phyloP scores from a whole-genome alignment of 2,797 vertebrate genomes.

The Manis crassicaudata region DNA sequence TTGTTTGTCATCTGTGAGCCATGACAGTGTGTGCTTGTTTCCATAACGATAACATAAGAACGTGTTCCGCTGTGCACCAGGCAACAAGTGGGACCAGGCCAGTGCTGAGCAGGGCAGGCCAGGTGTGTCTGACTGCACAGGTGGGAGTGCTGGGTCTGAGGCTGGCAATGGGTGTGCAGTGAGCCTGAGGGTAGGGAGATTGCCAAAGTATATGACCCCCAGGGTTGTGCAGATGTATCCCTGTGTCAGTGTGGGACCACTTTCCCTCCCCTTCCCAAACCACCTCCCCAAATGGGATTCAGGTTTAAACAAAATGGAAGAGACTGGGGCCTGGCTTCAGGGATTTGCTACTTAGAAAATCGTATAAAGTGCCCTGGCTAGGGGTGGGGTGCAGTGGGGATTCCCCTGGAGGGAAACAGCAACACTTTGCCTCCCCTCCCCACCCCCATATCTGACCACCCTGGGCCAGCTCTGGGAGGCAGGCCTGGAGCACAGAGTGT shows the following conservation, averaged over 20 bases:
- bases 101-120: rapidly evolving
- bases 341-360: slow-evolving; percentile 51
- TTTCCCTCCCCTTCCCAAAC: background rate
- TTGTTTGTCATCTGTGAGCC: too few relatives aligned
- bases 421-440: background rate
- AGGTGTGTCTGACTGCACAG: background rate
- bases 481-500: background rate
- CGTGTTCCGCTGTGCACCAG: background rate
- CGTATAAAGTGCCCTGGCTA: background rate
- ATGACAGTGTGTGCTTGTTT: background rate
- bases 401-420: slow-evolving; percentile 11
- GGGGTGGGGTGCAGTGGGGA: background rate
- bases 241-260: rapidly evolving
- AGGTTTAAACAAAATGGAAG: background rate
- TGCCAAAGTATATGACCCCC: background rate
- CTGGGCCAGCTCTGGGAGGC: background rate
- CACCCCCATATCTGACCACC: too few relatives aligned
- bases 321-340: background rate
- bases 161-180: too few relatives aligned
- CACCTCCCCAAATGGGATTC: background rate
- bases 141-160: background rate
- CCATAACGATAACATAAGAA: too few relatives aligned
- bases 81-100: background rate
- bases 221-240: rapidly evolving
- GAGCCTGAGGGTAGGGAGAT: too few relatives aligned